A percentile compares a stretch with the other conserved stretches of the same genome.
phyloP scores from a whole-genome alignment of 1,140 invertebrate genomes.

The Drosophila nebulosa region DNA sequence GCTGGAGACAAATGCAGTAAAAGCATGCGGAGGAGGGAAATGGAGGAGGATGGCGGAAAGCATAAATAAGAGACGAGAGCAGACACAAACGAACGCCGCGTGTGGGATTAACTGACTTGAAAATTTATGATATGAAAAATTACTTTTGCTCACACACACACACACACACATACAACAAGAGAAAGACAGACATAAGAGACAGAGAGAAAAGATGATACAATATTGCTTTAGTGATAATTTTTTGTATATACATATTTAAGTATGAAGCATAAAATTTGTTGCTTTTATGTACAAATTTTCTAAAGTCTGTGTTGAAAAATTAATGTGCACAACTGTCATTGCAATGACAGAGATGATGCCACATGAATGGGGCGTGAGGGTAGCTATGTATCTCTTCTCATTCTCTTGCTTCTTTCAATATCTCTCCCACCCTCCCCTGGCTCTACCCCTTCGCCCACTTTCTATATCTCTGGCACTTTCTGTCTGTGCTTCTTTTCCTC shows the following conservation, averaged over 20 bases:
- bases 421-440: background rate
- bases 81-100: conserved; percentile 51
- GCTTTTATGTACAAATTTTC: conserved; percentile 60
- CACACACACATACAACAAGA: background rate
- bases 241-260: background rate
- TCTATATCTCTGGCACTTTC: background rate
- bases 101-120: conserved; percentile 78
- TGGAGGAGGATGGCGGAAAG: conserved; percentile 27
- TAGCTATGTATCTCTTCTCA: conserved; percentile 2
- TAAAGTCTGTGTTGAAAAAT: conserved; percentile 76
- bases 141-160: conserved; percentile 58
- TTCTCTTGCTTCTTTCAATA: background rate
- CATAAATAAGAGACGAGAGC: conserved; percentile 27
- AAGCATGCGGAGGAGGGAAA: background rate
- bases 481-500: background rate
- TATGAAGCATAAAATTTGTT: conserved; percentile 52
- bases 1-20: conserved; percentile 41
- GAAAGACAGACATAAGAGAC: conserved; percentile 6
- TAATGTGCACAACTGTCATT: conserved; percentile 76
- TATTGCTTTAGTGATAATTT: conserved; percentile 17
- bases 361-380: conserved; percentile 54
- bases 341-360: conserved; percentile 64
- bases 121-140: conserved; percentile 79
- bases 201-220: conserved; percentile 18
- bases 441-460: background rate